Evolutionary conservation across 2,113 vertebrate genomes (phyloP).

Genomic region (Epinephelus lanceolatus): DNA sequence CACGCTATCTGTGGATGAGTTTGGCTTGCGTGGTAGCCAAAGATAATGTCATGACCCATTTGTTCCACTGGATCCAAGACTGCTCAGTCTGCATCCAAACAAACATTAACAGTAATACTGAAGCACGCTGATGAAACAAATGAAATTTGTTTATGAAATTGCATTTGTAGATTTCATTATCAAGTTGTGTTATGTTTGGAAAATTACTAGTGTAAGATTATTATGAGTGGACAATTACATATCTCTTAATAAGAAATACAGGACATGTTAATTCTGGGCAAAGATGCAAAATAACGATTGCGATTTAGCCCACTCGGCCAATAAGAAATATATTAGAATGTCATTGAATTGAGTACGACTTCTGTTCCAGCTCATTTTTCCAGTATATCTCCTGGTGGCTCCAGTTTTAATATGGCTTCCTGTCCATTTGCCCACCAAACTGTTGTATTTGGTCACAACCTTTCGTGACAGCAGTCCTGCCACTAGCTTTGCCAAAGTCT

Average conservation of each 20-base stretch:
- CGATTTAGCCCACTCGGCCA: neutral
- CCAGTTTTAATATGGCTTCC: neutral
- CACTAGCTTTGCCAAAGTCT: conserved; percentile 5
- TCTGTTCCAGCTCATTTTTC: neutral
- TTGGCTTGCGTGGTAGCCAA: conserved; percentile 69
- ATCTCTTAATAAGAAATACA: neutral
- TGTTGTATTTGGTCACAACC: conserved; percentile 9
- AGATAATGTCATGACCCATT: conserved; percentile 80
- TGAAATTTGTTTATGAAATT: neutral
- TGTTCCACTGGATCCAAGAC: conserved; percentile 60
- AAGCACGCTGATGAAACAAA: neutral
- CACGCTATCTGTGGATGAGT: conserved; percentile 57
- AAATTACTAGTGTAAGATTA: neutral
- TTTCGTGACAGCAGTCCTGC: conserved; percentile 11
- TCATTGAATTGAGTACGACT: neutral
- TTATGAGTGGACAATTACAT: neutral
- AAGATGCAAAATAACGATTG: neutral
- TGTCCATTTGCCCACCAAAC: neutral
- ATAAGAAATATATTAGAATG: neutral
- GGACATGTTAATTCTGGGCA: neutral
- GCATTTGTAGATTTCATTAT: neutral
- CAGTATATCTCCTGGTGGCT: neutral
- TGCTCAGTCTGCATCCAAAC: conserved; percentile 41
- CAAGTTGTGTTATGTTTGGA: neutral
- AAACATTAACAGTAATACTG: conserved; percentile 30